Percentiles rank a stretch among this genome's conserved stretches.
Evolutionary conservation across 1,140 invertebrate species (phyloP).

Genomic region (Glomeris maerens): DNA sequence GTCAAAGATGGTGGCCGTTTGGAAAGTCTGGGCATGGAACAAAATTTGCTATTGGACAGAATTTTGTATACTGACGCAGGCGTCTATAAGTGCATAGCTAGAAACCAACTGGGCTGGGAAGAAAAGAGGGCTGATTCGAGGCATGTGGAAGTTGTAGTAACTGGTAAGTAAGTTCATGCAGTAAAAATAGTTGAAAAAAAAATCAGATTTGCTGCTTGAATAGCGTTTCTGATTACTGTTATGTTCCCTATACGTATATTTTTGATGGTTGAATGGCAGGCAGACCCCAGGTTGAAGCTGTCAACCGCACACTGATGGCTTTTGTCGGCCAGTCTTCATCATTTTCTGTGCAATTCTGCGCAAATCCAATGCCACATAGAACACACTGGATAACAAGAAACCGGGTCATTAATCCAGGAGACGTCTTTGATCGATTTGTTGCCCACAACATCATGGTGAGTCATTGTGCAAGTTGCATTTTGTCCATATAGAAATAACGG

Average conservation of each 20-base stretch:
- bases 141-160: constrained; percentile 40
- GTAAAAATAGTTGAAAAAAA: background rate
- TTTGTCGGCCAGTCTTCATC: constrained; percentile 37
- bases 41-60: constrained; percentile 44
- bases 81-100: constrained; percentile 50
- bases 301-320: constrained; percentile 36
- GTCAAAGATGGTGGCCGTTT: constrained; percentile 31
- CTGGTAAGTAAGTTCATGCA: constrained; percentile 38
- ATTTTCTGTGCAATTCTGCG: constrained; percentile 42
- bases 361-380: constrained; percentile 38
- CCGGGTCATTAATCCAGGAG: constrained; percentile 38
- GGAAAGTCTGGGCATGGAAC: constrained; percentile 43
- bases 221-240: background rate
- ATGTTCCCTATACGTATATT: too few species aligned
- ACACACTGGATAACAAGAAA: constrained; percentile 41
- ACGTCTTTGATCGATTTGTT: constrained; percentile 33
- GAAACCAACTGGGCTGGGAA: constrained; percentile 18
- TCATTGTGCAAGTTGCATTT: constrained; percentile 7
- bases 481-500: background rate
- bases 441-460: constrained; percentile 41
- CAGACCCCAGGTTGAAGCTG: constrained; percentile 39
- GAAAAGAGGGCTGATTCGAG: constrained; percentile 32
- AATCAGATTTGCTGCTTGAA: background rate
- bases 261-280: constrained; percentile 39
- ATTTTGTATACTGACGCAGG: constrained; percentile 61